A percentile compares a stretch with the other conserved stretches of the same genome.
phyloP scores from a whole-genome alignment of 2,888 invertebrate species.

The Melinaea menophilus region DNA sequence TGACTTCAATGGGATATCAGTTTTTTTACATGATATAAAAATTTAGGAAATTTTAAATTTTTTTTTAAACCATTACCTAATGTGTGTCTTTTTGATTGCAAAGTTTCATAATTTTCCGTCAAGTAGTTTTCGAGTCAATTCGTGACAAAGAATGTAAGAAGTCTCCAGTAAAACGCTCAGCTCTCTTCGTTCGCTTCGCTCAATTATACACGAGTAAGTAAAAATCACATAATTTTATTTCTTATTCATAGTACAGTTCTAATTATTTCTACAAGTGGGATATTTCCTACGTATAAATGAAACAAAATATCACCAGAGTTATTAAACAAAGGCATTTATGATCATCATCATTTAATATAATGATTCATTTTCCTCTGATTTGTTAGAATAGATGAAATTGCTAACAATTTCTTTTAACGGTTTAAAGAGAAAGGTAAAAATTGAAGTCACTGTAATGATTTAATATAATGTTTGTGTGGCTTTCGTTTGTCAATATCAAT shows the following conservation, averaged over 20 bases:
- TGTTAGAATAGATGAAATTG: slow-evolving; percentile 19
- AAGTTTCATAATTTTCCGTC: too few relatives aligned
- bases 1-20: too few relatives aligned
- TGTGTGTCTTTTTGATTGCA: too few relatives aligned
- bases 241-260: neutral
- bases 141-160: too few relatives aligned
- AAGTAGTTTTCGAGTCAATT: too few relatives aligned
- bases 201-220: too few relatives aligned
- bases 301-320: slow-evolving; percentile 48
- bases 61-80: too few relatives aligned
- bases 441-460: neutral
- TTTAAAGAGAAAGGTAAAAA: slow-evolving; percentile 22
- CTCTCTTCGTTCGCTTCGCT: too few relatives aligned
- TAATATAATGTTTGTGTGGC: neutral
- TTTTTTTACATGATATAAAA: too few relatives aligned
- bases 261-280: slow-evolving; percentile 55
- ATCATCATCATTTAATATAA: slow-evolving; percentile 43
- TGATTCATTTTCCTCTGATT: slow-evolving; percentile 28
- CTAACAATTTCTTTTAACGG: slow-evolving; percentile 36
- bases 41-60: too few relatives aligned
- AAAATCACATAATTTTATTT: neutral
- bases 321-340: slow-evolving; percentile 40
- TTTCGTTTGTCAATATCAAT: too few relatives aligned
- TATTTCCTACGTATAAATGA: slow-evolving; percentile 44
- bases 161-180: too few relatives aligned